Base-by-base conservation (phyloP, 2,888 invertebrate genomes). In the Zonitis immaculata region DNA sequence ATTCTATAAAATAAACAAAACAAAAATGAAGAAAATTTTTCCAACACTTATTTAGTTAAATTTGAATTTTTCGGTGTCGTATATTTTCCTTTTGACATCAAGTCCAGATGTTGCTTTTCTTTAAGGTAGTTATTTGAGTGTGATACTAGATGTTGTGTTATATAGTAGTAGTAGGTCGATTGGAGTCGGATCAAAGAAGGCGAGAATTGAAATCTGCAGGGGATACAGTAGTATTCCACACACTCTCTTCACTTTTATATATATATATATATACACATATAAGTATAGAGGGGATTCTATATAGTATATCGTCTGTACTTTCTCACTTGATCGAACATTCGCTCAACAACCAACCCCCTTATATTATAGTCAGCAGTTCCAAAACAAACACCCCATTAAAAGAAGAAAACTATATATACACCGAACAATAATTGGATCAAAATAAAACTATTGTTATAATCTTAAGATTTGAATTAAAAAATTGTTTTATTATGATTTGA, bases 181-280 rank as follows among this genome's bases (percentile, higher is more conserved):
- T 64, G 67, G 63, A 58, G 61, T n/a, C 57, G 63, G 69, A 71
- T 71, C 73, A 73, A 73, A 73, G 71, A 66, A 64, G 65, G 65
- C 67, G 70, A 68, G 72, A 73, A 73, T 71, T 71, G 71, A 73
- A 73, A 71, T 71, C 72, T 67, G 68, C 70, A 68, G 71, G 73
- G 70, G 68, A 67, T 66, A 66, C 64, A 56, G 56, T n/a, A n/a
- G n/a, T n/a, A n/a, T 56, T 56, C 56, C 53, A 56, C 56, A n/a
- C n/a, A n/a, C n/a, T n/a, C n/a, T n/a, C n/a, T n/a, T n/a, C n/a
- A n/a, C n/a, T n/a, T n/a, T n/a, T n/a, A n/a, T n/a, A n/a, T n/a
- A n/a, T n/a, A n/a, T n/a, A n/a, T n/a, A n/a, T n/a, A n/a, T n/a
- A n/a, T n/a, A n/a, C n/a, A n/a, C n/a, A n/a, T n/a, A n/a, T n/a